These are phyloP conservation scores for Ceratothoa steindachneri DNA, from an alignment of 2,888 invertebrate genomes.

Conservation along the genomic window DNA sequence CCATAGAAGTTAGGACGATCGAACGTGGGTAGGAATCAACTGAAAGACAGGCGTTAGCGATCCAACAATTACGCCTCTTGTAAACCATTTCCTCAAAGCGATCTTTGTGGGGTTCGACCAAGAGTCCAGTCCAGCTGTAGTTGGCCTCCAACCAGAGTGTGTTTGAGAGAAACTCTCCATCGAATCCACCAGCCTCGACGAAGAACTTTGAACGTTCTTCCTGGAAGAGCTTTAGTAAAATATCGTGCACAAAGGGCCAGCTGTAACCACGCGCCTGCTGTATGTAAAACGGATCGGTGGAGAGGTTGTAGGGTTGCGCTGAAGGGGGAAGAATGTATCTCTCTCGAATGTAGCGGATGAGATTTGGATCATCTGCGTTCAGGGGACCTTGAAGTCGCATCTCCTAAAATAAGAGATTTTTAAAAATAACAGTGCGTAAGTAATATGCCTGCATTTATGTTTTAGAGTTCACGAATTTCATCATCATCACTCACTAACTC, in stretches of 20 bases:
- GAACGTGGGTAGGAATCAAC: conserved; percentile 51
- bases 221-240: neutral
- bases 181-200: conserved; percentile 33
- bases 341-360: neutral
- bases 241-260: neutral
- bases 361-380: neutral
- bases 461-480: no score
- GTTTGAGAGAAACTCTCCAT: conserved; percentile 35
- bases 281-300: neutral
- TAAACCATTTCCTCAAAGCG: conserved; percentile 51
- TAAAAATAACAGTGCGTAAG: no score
- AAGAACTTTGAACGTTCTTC: conserved; percentile 20
- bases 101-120: conserved; percentile 17
- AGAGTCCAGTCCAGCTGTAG: conserved; percentile 25
- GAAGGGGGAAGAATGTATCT: neutral
- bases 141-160: conserved; percentile 26
- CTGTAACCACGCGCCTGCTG: neutral
- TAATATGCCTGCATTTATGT: no score
- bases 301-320: neutral
- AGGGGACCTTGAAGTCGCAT: neutral
- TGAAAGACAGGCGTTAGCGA: conserved; percentile 57
- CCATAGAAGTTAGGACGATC: conserved; percentile 7
- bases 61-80: conserved; percentile 56
- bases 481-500: no score
- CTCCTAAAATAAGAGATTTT: no score